These are phyloP conservation scores for Leuctra nigra DNA, from an alignment of 2,888 invertebrate genomes.

Conservation along the genomic window DNA sequence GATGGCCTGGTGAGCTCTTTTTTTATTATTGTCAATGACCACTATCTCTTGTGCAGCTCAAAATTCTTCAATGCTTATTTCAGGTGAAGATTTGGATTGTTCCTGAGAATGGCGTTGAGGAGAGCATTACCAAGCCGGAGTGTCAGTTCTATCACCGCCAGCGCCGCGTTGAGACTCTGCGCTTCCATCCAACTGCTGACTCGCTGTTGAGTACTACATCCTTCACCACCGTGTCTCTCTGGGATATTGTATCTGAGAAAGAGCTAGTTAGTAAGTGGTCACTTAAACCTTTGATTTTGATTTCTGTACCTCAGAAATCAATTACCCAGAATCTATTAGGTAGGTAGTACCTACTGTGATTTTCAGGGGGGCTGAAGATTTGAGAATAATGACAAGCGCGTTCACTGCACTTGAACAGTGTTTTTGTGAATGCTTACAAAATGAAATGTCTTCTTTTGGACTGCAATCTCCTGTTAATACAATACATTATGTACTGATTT, in stretches of 20 bases:
- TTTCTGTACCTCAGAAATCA: background rate
- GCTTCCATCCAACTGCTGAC: constrained; percentile 88
- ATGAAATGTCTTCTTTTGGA: too few species aligned
- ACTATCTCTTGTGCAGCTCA: too few species aligned
- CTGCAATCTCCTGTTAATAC: too few species aligned
- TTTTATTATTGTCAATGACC: too few species aligned
- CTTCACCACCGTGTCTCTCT: constrained; percentile 71
- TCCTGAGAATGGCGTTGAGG: constrained; percentile 70
- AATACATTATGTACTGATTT: too few species aligned
- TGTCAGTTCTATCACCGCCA: constrained; percentile 78
- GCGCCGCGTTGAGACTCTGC: constrained; percentile 79
- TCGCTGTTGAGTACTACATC: constrained; percentile 82
- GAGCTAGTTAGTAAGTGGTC: constrained; percentile 73
- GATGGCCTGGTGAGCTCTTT: constrained; percentile 69
- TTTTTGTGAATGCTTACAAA: too few species aligned
- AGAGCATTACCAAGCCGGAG: constrained; percentile 69
- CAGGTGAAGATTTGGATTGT: constrained; percentile 88
- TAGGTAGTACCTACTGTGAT: too few species aligned
- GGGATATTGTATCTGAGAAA: constrained; percentile 78
- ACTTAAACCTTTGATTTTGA: too few species aligned
- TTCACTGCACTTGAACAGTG: too few species aligned
- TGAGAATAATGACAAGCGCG: too few species aligned
- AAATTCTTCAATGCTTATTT: constrained; percentile 29
- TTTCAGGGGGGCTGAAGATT: too few species aligned
- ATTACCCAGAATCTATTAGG: too few species aligned